Base-by-base conservation (phyloP, 2,888 invertebrate species). In the Aphelenchoides bicaudatus region DNA sequence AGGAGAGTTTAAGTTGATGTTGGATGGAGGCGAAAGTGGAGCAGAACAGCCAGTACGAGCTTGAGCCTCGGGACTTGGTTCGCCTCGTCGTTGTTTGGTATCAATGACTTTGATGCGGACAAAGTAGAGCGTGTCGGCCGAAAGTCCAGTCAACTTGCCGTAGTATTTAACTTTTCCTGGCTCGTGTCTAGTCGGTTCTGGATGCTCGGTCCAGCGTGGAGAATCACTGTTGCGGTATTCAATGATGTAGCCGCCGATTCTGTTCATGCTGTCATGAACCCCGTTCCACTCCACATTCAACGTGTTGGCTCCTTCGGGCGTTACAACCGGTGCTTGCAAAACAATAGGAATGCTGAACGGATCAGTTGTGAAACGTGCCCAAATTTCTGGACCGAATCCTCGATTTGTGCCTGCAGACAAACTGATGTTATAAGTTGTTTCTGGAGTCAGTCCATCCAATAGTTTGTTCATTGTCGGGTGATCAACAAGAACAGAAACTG, bases 111-210 rank as follows among this genome's bases (percentile, higher is more conserved):
- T 78, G 56, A 81, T 82, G 73, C 81, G 76, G 13, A 82, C 78
- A 54, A 79, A 75, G 66, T 82, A 82, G 48, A 78, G 78, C 2
- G 80, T 81, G 66, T 80, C 79, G 3, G 82, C 75, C 39, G 79
- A 75, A 27, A 82, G 73, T 8, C 77, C 75, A 3, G 77, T 73
- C 25, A 82, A 62, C 31, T 78, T 78, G 66, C 79, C 69, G 57
- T 65, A 58, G 64, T 78, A 79, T 21, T 60, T 65, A 13, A 66
- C 61, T 61, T 74, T 77, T n/a, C 67, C 68, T 19, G 66, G 46
- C 31, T 75, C 75, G 64, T 79, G 77, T 6, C 63, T 61, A 3
- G 71, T 68, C 6, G 73, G 60, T 21, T 65, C 68, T 43, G 71
- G 70, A 34, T 79, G 56, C 73, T 79, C 65, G 66, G 75, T 63